Percentiles rank a stretch among this genome's conserved stretches.
Evolutionary conservation across 2,888 invertebrate genomes (phyloP).

Genomic region (Dusona sp.): DNA sequence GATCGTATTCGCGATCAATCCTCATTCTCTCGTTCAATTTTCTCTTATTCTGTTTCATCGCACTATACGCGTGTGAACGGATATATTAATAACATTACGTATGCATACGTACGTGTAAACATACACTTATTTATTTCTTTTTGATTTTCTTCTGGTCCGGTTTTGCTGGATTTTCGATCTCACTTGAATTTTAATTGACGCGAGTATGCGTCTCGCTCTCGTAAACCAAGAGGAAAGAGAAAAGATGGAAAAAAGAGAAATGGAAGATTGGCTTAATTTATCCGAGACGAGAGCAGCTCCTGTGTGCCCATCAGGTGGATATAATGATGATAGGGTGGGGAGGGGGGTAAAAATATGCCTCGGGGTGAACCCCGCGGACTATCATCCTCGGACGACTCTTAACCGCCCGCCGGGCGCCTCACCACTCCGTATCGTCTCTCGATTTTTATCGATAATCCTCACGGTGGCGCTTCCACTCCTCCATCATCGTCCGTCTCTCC

Average conservation of each 20-base stretch:
- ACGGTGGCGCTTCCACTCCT: slow-evolving; percentile 25
- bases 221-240: not conserved
- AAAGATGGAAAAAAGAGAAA: slow-evolving; percentile 26
- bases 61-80: too few relatives aligned
- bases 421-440: slow-evolving; percentile 32
- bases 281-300: slow-evolving; percentile 65
- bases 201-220: slow-evolving; percentile 14
- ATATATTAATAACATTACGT: not conserved
- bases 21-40: slow-evolving; percentile 52
- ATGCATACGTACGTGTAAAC: not conserved
- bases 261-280: slow-evolving; percentile 68
- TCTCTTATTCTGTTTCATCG: slow-evolving; percentile 36
- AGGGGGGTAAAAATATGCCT: slow-evolving; percentile 50
- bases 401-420: slow-evolving; percentile 61
- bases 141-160: slow-evolving; percentile 2
- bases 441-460: slow-evolving; percentile 71
- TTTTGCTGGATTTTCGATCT: slow-evolving; percentile 14
- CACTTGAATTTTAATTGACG: slow-evolving; percentile 61
- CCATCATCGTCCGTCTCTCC: slow-evolving; percentile 7
- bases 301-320: slow-evolving; percentile 65
- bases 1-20: slow-evolving; percentile 26
- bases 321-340: slow-evolving; percentile 70
- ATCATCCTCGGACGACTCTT: slow-evolving; percentile 32
- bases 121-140: slow-evolving; percentile 20
- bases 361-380: slow-evolving; percentile 56